phyloP scores from a whole-genome alignment of 2,888 invertebrate species.

The Drosophila anceps region DNA sequence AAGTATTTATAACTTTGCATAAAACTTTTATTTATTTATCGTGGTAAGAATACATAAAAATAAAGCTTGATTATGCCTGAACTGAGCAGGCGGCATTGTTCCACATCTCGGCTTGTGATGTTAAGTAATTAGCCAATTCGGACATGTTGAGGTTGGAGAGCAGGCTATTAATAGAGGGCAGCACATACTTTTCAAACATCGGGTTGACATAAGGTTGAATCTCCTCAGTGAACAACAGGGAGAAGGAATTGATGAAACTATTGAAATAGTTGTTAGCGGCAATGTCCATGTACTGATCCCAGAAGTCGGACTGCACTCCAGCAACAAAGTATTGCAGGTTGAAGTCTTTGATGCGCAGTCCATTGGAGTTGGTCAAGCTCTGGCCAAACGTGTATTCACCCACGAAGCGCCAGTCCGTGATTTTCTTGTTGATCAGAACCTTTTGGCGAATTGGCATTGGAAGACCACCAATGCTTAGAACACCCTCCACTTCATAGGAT shows the following conservation, averaged over 20 bases:
- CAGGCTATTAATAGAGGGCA: slow-evolving; percentile 53
- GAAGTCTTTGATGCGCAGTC: slow-evolving; percentile 62
- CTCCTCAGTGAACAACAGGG: slow-evolving; percentile 58
- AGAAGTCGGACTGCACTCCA: slow-evolving; percentile 50
- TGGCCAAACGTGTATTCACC: slow-evolving; percentile 53
- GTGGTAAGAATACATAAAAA: neutral
- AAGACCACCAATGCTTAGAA: slow-evolving; percentile 45
- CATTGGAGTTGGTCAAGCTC: slow-evolving; percentile 44
- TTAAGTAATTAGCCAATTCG: slow-evolving; percentile 21
- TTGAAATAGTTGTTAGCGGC: slow-evolving; percentile 74
- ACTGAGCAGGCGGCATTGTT: slow-evolving; percentile 27
- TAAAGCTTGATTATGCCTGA: neutral
- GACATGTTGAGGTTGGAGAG: slow-evolving; percentile 43
- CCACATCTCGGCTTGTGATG: slow-evolving; percentile 37
- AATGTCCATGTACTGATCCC: slow-evolving; percentile 69
- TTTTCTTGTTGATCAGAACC: slow-evolving; percentile 58
- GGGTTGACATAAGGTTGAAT: slow-evolving; percentile 49
- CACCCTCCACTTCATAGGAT: slow-evolving; percentile 55
- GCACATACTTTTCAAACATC: slow-evolving; percentile 9
- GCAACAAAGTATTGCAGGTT: slow-evolving; percentile 61
- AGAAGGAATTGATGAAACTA: slow-evolving; percentile 37
- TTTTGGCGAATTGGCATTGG: slow-evolving; percentile 44
- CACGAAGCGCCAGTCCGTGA: slow-evolving; percentile 63
- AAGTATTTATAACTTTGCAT: neutral
- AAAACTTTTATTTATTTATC: neutral